Evolutionary conservation across 2,797 vertebrate genomes (phyloP), one percentile per base, ranked within the genome.

Genomic region (Margarornis squamiger): DNA sequence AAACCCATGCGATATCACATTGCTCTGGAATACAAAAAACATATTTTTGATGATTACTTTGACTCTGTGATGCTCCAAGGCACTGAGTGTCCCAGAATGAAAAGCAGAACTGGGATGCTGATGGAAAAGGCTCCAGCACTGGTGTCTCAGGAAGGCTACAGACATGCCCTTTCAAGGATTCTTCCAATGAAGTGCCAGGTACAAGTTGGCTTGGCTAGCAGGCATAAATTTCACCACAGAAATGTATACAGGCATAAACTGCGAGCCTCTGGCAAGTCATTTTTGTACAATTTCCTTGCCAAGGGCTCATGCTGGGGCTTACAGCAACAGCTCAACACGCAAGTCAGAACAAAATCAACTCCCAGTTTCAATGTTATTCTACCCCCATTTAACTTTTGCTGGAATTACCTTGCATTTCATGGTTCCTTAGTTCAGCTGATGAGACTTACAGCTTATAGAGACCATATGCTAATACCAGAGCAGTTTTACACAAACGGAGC

Each of bases 191-290:
- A 63, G 52, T 86, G 73, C 49, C 14, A 20, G 91, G n/a, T 38
- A 59, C 59, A 73, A 65, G 76, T 32, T 14, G 5, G 71, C 86
- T 92, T 90, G 92, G 67, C 62, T 49, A 73, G 57, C 61, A 80
- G 68, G 78, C 2, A 1, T 61, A 90, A 92, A 77, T 93, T 96
- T 95, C 88, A 54, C 71, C 88, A 72, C 87, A 71, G 74, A 93
- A 86, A 85, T 79, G 62, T 76, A 79, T 41, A 75, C 34, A 82
- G 72, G 57, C 74, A 75, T 70, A 92, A 91, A 81, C 52, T 79
- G 59, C 79, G 92, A 77, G 90, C 84, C 67, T 78, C 55, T 94
- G 95, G 90, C 92, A 97, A 85, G 74, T 75, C 6, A 55, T 70
- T 88, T 74, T 86, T 54, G 48, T 85, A n/a, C 55, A 61, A 32